Base-by-base conservation (phyloP, 1,140 invertebrate species). In the Dolichoris vasculosae region DNA sequence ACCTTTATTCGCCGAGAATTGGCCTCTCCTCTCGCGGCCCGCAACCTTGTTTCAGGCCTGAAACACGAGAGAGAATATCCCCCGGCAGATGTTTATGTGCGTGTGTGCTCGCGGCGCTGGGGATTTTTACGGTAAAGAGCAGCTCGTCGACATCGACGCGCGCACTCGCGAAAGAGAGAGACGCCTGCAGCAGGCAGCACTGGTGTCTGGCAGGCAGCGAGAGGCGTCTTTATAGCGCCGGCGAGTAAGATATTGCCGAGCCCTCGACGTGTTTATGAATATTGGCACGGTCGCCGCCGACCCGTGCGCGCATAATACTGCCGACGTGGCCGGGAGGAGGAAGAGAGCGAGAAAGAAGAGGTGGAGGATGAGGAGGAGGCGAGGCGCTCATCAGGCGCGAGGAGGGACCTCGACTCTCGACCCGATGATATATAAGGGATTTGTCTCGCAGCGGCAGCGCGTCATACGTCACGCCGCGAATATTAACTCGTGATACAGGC, bases 401-500 rank as follows among this genome's bases (percentile, higher is more conserved):
- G 69, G 69, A 23, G 38, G 38, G 20, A 20, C 40, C 38, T 11
- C 4, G 69, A 6, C 35, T 51, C 48, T 51, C 67, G 51, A 40
- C 32, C 51, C 76, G 75, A 79, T 83, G 81, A 85, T 82, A 85
- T 83, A 86, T 86, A 93, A 91, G 93, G 93, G 93, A 93, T 93
- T 93, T 93, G 93, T 93, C 93, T 93, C 89, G 89, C 88, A 88
- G 90, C 69, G 64, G 73, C 55, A 90, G 90, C 91, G 88, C 91
- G 91, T 93, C 93, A 92, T 93, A 91, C 92, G 91, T 93, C 93
- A 93, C 91, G 90, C 90, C 91, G 92, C 92, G 93, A 93, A 93
- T 93, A 93, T 93, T 93, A 93, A 93, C 92, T 92, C 91, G 73
- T 91, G 92, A 93, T 93, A 93, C 92, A 92, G 92, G 92, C 93